These are phyloP conservation scores for Drosophila engyochracea DNA, from an alignment of 2,888 invertebrate genomes.

Conservation along the genomic window DNA sequence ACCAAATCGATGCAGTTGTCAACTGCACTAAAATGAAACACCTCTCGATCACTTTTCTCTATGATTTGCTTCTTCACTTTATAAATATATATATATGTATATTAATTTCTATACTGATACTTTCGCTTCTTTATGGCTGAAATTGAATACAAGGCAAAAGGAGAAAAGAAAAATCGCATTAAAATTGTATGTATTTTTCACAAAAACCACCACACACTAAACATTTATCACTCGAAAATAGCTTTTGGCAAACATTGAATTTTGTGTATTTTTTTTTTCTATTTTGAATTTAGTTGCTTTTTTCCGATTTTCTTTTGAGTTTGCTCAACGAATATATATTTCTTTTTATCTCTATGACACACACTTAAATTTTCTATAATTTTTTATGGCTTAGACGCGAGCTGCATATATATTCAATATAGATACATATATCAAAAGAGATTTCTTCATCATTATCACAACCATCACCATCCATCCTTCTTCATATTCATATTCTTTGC, in stretches of 20 bases:
- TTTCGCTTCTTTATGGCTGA: constrained; percentile 81
- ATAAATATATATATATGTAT: constrained; percentile 58
- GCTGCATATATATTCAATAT: constrained; percentile 37
- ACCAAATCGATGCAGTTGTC: constrained; percentile 75
- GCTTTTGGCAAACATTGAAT: constrained; percentile 49
- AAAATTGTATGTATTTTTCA: constrained; percentile 32
- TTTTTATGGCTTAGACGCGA: constrained; percentile 18
- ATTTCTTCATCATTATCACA: constrained; percentile 42
- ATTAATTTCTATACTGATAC: constrained; percentile 54
- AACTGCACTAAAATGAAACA: constrained; percentile 76
- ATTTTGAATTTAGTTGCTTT: constrained; percentile 15
- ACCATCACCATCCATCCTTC: constrained; percentile 58
- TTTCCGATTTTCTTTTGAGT: constrained; percentile 40
- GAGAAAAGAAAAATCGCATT: constrained; percentile 37
- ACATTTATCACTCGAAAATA: constrained; percentile 48
- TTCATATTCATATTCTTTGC: constrained; percentile 69
- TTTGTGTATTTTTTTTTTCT: constrained; percentile 5
- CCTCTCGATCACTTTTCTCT: constrained; percentile 75
- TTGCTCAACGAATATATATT: constrained; percentile 28
- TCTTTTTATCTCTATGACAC: constrained; percentile 37
- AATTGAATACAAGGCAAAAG: constrained; percentile 62
- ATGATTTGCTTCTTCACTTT: constrained; percentile 78
- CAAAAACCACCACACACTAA: constrained; percentile 21
- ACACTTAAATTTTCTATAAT: constrained; percentile 37
- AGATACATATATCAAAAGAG: constrained; percentile 36